Evolutionary conservation across 1,140 invertebrate species (phyloP), one percentile per base, ranked within the genome.

Genomic region (Lasaia peninsularis): DNA sequence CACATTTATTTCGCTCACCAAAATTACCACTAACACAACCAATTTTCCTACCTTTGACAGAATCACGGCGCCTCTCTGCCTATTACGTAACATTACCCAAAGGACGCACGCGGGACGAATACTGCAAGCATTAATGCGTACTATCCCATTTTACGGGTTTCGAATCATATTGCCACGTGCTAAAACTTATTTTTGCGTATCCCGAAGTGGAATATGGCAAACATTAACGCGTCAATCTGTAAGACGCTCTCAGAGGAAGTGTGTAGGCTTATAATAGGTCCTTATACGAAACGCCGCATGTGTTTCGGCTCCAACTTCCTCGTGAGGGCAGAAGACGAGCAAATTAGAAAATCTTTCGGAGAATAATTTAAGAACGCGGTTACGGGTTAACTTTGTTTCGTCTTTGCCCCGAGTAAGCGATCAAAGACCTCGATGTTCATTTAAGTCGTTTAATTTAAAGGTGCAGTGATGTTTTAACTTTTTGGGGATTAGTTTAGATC

Each of bases 291-390:
- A 60, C 33, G 63, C 70, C 60, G 60, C 74, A 69, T 78, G 63
- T 75, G 76, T 70, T n/a, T 74, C 65, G 70, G 71, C 69, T 58
- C 64, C 62, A 60, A 63, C 58, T 69, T 70, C 60, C 66, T 66
- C 62, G 68, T 69, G 20, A 48, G 20, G 11, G 37, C 37, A 40
- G 40, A 60, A 74, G 74, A 77, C 60, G 78, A 77, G 80, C 76
- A 86, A 88, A 88, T 88, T 88, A 88, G 76, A 86, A 86, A 88
- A 88, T 88, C 86, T 88, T 86, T 86, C 80, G 75, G 76, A 73
- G 86, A 84, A 86, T 88, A 83, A 88, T 88, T 88, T 86, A 86
- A 85, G 81, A 82, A 82, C 63, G 67, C 67, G 75, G 79, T 74
- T 74, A 55, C 53, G 67, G 66, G 73, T 74, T 80, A 82, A 86